These are phyloP conservation scores for Drosophila mimetica DNA, from an alignment of 2,888 invertebrate species.

Conservation along the genomic window DNA sequence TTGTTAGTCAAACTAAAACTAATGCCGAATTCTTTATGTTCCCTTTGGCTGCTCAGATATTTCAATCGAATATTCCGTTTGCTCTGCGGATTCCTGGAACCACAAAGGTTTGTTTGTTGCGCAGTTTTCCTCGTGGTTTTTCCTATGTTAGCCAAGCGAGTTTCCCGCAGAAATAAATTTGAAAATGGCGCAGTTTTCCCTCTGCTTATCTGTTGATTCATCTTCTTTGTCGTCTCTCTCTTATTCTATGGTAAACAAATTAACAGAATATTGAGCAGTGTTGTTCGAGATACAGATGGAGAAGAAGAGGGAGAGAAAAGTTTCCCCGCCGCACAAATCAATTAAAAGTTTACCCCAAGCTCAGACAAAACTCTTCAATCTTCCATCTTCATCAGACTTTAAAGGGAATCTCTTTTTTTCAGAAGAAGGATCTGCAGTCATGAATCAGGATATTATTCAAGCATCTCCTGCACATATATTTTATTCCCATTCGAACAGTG, in stretches of 20 bases:
- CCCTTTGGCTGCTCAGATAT: conserved; percentile 7
- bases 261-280: conserved; percentile 36
- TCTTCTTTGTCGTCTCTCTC: conserved; percentile 1
- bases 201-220: conserved; percentile 39
- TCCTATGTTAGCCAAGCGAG: conserved; percentile 18
- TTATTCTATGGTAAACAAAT: conserved; percentile 33
- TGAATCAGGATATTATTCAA: conserved; percentile 20
- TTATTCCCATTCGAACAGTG: conserved; percentile 35
- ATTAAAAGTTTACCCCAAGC: conserved; percentile 43
- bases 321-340: conserved; percentile 45
- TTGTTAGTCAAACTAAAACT: conserved; percentile 35
- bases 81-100: conserved; percentile 14
- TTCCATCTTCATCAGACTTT: conserved; percentile 16
- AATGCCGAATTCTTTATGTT: conserved; percentile 13
- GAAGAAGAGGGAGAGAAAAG: neutral
- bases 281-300: conserved; percentile 10
- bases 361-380: conserved; percentile 23
- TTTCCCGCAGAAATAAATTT: conserved; percentile 28
- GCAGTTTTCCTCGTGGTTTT: conserved; percentile 26
- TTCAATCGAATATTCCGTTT: conserved; percentile 36
- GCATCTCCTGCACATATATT: conserved; percentile 4
- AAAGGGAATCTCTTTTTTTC: conserved; percentile 14
- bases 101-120: conserved; percentile 34
- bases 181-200: conserved; percentile 17
- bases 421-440: conserved; percentile 3